Percentiles rank a stretch among this genome's conserved stretches.
Conservation (phyloP, 2,888 invertebrate genomes). For the Psylliodes chrysocephalus region DNA sequence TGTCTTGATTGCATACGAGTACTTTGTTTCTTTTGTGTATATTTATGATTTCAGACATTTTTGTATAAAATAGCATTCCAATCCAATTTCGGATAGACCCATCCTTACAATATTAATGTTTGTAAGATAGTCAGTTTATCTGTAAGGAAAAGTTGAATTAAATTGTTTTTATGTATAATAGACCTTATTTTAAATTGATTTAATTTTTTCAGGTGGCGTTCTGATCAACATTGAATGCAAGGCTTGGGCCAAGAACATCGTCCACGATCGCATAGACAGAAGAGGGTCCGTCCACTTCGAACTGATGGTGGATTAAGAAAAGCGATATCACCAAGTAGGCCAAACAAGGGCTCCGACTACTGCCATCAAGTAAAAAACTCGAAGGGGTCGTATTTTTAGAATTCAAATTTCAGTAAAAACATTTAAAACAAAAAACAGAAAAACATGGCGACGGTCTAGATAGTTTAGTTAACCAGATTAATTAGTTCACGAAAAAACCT, state of each 20-base stretch:
- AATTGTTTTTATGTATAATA: too few relatives aligned
- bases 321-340: slow-evolving; percentile 44
- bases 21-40: too few relatives aligned
- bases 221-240: slow-evolving; percentile 94
- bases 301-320: slow-evolving; percentile 86
- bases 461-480: slow-evolving; percentile 42
- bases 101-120: too few relatives aligned
- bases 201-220: slow-evolving; percentile 75
- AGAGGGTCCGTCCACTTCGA: slow-evolving; percentile 95
- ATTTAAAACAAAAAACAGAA: slow-evolving; percentile 23
- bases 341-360: slow-evolving; percentile 57
- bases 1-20: too few relatives aligned
- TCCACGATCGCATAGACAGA: slow-evolving; percentile 87
- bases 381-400: slow-evolving; percentile 41
- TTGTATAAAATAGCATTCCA: too few relatives aligned
- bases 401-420: slow-evolving; percentile 34
- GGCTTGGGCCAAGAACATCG: slow-evolving; percentile 91
- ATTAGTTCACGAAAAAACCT: slow-evolving; percentile 41
- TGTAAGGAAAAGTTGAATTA: too few relatives aligned
- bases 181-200: background rate
- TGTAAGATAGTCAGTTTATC: too few relatives aligned
- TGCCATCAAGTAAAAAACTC: slow-evolving; percentile 59
- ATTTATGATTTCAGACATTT: too few relatives aligned
- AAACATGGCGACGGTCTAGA: slow-evolving; percentile 43
- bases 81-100: too few relatives aligned